Evolutionary conservation across 2,113 vertebrate genomes (phyloP).

Genomic region (Chloebia gouldiae): DNA sequence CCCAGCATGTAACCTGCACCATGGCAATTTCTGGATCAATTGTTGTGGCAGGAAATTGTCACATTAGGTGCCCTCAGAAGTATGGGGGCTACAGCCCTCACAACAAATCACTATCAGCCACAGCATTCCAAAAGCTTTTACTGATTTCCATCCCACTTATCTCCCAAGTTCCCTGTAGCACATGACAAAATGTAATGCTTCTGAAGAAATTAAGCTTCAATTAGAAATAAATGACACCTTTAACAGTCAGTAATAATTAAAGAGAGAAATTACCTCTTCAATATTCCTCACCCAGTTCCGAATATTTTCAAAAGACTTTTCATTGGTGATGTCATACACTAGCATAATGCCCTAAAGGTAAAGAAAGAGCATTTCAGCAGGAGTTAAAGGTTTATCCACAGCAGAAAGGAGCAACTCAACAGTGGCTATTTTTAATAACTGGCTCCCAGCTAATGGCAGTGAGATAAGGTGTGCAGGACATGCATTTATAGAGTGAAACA

Average conservation of each 20-base stretch:
- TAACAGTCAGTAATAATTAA: not conserved
- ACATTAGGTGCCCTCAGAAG: fast-evolving
- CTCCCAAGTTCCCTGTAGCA: not conserved
- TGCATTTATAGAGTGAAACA: fast-evolving
- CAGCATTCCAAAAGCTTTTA: fast-evolving
- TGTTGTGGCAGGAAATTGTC: fast-evolving
- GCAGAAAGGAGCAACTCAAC: not conserved
- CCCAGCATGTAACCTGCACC: fast-evolving
- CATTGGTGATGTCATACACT: conserved; percentile 96
- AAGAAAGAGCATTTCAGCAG: not conserved
- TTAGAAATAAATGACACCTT: not conserved
- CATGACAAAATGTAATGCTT: fast-evolving
- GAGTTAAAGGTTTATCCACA: fast-evolving
- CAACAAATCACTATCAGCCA: fast-evolving
- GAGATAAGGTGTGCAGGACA: fast-evolving
- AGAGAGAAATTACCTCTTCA: conserved; percentile 80
- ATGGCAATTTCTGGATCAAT: fast-evolving
- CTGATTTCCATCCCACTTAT: too few species aligned
- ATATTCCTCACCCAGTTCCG: conserved; percentile 98
- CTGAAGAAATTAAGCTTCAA: not conserved
- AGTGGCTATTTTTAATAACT: fast-evolving
- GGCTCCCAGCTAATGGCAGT: not conserved
- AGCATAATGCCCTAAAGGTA: conserved; percentile 90
- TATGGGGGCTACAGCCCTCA: not conserved
- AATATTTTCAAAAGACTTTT: conserved; percentile 97